Evolutionary conservation across 2,888 invertebrate species (phyloP).

Genomic region (Timema cristinae): DNA sequence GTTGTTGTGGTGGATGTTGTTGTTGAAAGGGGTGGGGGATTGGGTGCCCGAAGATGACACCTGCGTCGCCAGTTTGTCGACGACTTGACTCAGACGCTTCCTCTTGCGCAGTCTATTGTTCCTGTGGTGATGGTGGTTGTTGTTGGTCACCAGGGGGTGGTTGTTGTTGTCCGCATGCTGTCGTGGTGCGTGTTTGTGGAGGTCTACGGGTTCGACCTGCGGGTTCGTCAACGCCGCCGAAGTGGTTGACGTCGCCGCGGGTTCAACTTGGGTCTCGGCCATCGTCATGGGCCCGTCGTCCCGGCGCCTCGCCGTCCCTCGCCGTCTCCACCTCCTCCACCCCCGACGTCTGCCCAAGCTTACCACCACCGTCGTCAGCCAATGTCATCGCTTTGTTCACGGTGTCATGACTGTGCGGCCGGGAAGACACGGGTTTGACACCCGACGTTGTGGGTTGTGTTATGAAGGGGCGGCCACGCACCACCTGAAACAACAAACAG

Average conservation of each 20-base stretch:
- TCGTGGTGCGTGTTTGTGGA: slow-evolving; percentile 10
- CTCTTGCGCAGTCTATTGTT: slow-evolving; percentile 65
- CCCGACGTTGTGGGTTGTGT: too few relatives aligned
- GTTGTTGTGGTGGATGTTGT: slow-evolving; percentile 45
- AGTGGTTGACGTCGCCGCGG: slow-evolving; percentile 53
- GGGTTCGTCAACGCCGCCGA: slow-evolving; percentile 10
- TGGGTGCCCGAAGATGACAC: slow-evolving; percentile 32
- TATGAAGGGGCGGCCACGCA: too few relatives aligned
- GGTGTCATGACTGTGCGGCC: too few relatives aligned
- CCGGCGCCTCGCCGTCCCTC: slow-evolving; percentile 29
- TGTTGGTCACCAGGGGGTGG: slow-evolving; percentile 52
- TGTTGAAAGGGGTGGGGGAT: slow-evolving; percentile 46
- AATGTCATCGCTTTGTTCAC: slow-evolving; percentile 5
- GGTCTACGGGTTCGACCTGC: not conserved
- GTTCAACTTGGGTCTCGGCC: slow-evolving; percentile 64
- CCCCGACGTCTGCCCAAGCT: slow-evolving; percentile 2
- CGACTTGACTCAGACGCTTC: slow-evolving; percentile 72
- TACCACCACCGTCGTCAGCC: slow-evolving; percentile 11
- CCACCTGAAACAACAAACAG: too few relatives aligned
- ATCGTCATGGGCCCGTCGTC: slow-evolving; percentile 65
- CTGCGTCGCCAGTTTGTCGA: slow-evolving; percentile 65
- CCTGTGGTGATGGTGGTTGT: slow-evolving; percentile 41
- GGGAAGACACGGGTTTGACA: too few relatives aligned
- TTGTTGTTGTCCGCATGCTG: slow-evolving; percentile 31
- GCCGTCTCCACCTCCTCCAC: slow-evolving; percentile 3